Base-by-base conservation (phyloP, 2,888 invertebrate species). In the Xanthorhoe designata region DNA sequence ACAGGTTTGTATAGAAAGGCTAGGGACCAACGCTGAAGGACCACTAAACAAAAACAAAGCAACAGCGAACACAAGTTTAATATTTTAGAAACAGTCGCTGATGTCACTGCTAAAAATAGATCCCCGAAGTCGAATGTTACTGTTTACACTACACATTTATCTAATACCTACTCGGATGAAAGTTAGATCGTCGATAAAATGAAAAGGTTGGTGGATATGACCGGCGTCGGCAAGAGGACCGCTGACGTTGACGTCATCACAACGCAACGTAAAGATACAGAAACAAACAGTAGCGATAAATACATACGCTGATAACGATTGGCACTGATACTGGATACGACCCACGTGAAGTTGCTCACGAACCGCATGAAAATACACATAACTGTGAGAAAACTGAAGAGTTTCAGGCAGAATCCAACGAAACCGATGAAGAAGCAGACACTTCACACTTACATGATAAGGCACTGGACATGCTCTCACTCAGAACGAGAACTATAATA, bases 221-320 rank as follows among this genome's bases (percentile, higher is more conserved):
- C 75, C 75, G 69, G 38, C 38, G 38, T 42, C 38, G 59, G 61
- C 66, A 55, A 68, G 73, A 42, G 51, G 53, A 66, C 45, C 18
- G 73, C 69, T 89, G 88, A 90, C 89, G 89, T 89, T 89, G 88
- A 90, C 89, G 89, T 89, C 89, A 86, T 70, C 72, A 62, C 74
- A 77, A 86, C 72, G 61, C 74, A 78, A 86, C 89, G 88, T 85
- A 86, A 85, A 86, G 86, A 88, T 88, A 89, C 82, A 88, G 88
- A 86, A 86, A 88, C 90, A 89, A 88, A 88, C 90, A 89, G 90
- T 86, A 86, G 90, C 86, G 91, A 90, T 91, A 90, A 85, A 79
- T 75, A 42, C 38, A 42, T 42, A 77, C 73, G 74, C 70, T 83
- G 90, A 91, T 90, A 89, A 89, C 81, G 82, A 82, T 85, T 84